phyloP scores from a whole-genome alignment of 37 sponge, comb jelly and placozoan species.

The Hexactinellida sp. region DNA sequence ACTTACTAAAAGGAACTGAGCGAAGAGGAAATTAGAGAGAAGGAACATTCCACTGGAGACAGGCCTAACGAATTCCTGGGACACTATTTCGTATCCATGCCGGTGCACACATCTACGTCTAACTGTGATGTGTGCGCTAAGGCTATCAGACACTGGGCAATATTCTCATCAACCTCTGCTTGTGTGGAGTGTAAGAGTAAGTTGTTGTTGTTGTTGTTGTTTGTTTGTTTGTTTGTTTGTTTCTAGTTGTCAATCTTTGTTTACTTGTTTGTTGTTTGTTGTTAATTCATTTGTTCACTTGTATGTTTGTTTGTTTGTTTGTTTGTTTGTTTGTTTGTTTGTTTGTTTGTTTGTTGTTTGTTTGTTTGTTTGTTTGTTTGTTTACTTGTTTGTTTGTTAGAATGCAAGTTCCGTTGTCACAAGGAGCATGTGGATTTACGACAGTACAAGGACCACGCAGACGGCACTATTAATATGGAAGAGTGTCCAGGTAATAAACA shows the following conservation, averaged over 20 bases:
- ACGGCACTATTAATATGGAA: neutral
- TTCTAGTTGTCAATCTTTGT: neutral
- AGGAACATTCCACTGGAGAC: conserved; percentile 1
- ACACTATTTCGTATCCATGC: neutral
- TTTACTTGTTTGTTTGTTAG: no score
- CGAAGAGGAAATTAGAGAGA: neutral
- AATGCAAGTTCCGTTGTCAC: conserved; percentile 17
- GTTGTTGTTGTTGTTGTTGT: neutral
- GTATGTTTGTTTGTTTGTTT: neutral
- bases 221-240: neutral
- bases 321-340: neutral
- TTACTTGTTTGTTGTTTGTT: neutral
- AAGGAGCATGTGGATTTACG: neutral
- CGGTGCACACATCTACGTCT: neutral
- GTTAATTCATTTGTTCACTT: neutral
- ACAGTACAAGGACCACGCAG: neutral
- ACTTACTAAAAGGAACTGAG: neutral
- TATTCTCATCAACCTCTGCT: neutral
- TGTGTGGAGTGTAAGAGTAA: conserved; percentile 11
- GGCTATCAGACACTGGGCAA: neutral
- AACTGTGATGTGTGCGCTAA: conserved; percentile 1
- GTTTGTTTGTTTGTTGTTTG: neutral
- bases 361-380: no score
- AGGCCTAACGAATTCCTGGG: neutral
- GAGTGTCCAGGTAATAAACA: conserved; percentile 13